These are phyloP conservation scores for Callinectes sapidus DNA, from an alignment of 2,888 invertebrate species.

Conservation along the genomic window DNA sequence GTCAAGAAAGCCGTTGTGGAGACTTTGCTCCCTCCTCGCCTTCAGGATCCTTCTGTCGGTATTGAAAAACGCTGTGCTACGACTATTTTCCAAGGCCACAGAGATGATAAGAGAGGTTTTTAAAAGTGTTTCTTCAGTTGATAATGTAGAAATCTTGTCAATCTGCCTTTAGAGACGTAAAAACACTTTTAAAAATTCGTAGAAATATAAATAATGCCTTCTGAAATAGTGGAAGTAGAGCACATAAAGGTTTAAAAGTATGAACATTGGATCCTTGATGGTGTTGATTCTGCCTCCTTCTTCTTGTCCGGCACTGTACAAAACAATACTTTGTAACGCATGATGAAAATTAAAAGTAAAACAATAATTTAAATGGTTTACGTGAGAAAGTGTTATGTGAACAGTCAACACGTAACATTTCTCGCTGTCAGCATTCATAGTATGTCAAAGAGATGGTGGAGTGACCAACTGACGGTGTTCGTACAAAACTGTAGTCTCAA, in stretches of 20 bases:
- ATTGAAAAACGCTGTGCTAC: too few relatives aligned
- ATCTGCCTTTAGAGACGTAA: too few relatives aligned
- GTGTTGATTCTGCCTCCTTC: conserved; percentile 29
- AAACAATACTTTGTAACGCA: neutral
- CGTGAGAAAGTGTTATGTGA: neutral
- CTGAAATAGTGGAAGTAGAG: too few relatives aligned
- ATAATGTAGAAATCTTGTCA: too few relatives aligned
- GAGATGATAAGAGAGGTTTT: too few relatives aligned
- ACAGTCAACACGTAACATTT: neutral
- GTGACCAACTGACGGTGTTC: neutral
- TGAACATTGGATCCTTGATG: neutral
- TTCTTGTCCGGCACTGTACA: neutral
- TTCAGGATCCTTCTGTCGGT: neutral
- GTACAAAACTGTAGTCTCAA: neutral
- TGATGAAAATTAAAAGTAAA: neutral
- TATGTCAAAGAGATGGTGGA: neutral
- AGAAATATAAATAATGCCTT: too few relatives aligned
- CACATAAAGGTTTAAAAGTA: too few relatives aligned
- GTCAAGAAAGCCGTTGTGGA: conserved; percentile 29
- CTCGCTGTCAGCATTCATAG: neutral
- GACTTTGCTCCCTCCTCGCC: neutral
- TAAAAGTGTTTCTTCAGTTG: too few relatives aligned
- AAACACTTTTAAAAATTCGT: too few relatives aligned
- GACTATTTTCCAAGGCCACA: too few relatives aligned
- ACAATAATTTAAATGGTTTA: neutral